Evolutionary conservation across 2,113 vertebrate species (phyloP).

Genomic region (Epinephelus moara): DNA sequence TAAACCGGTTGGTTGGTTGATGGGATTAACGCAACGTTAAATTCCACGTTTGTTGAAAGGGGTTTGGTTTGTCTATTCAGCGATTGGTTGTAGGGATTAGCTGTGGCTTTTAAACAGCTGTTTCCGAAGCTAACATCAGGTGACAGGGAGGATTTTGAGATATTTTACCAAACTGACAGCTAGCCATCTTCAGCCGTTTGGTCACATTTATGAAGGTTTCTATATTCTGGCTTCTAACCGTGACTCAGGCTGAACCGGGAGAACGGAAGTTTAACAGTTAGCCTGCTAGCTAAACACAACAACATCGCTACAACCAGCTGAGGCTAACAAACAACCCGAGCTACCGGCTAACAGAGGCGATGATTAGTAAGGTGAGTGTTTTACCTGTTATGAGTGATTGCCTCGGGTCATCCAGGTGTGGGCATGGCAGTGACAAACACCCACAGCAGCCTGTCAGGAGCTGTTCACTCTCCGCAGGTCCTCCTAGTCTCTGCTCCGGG

Average conservation of each 20-base stretch:
- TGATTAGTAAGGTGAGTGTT: neutral
- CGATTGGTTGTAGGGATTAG: neutral
- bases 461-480: conserved; percentile 9
- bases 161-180: neutral
- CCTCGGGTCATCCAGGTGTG: conserved; percentile 42
- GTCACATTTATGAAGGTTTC: too few species aligned
- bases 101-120: neutral
- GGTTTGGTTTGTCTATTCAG: neutral
- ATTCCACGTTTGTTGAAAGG: neutral
- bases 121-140: neutral
- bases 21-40: neutral
- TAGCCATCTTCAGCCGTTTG: neutral
- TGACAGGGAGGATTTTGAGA: accelerated
- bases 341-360: neutral
- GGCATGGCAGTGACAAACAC: conserved; percentile 39
- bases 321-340: neutral
- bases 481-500: neutral
- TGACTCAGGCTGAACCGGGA: neutral
- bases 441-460: conserved; percentile 11
- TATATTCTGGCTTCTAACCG: neutral
- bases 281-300: conserved; percentile 14
- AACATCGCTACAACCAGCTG: neutral
- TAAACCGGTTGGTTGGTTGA: too few species aligned
- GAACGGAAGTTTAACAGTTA: neutral
- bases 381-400: conserved; percentile 45